Base-by-base conservation (phyloP, 2,888 invertebrate species). In the Norana najaformis region DNA sequence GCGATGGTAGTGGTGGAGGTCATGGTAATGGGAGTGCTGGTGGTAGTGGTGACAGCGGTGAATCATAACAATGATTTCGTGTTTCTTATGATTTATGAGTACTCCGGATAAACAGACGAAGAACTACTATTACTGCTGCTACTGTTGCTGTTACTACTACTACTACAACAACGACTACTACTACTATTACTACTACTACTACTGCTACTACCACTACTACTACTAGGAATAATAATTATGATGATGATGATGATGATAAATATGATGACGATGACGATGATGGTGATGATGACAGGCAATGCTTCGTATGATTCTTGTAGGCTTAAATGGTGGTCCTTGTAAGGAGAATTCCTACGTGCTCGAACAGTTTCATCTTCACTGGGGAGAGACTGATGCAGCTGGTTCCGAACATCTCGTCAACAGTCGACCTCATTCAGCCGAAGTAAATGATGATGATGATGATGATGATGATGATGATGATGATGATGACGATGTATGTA, bases 391-490 rank as follows among this genome's bases (percentile, higher is more conserved):
- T 0, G 91, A 91, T 38, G 37, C 39, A n/a, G 88, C 88, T 34
- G 91, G 91, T 11, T 91, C 91, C 30, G 91, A 90, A 83, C 91
- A 91, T 39, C 82, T 90, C 37, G 41, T 91, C 53, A 90, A 91
- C 90, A 89, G 91, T 36, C 69, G 91, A 36, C 90, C 91, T 1
- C 89, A 88, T 20, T 37, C 91, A 20, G 91, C 91, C 8, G 91
- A 91, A 88, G 91, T 91, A 69, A 88, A 20, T 13, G 38, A 36
- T 3, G 23, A 37, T 1, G 35, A n/a, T n/a, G n/a, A n/a, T n/a
- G n/a, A n/a, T n/a, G n/a, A n/a, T n/a, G n/a, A n/a, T n/a, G n/a
- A n/a, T n/a, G n/a, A n/a, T n/a, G n/a, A n/a, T n/a, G n/a, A n/a
- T n/a, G n/a, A 23, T 53, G 18, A 53, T 53, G 53, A 18, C n/a